Base-by-base conservation (phyloP, 2,888 invertebrate genomes). In the Hydrotaea diabolus region DNA sequence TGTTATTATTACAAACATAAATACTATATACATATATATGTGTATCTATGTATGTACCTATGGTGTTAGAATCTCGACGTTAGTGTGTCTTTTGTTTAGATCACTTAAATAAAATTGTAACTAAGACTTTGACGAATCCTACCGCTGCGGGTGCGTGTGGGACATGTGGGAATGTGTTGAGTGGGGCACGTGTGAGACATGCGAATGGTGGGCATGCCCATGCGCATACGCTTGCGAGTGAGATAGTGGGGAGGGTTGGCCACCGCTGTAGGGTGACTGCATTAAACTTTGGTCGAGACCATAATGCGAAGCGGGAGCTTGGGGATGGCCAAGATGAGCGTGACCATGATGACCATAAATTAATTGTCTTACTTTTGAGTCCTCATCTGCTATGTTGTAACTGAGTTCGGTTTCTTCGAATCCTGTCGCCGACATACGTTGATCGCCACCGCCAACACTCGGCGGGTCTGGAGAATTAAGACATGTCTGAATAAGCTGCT, bases 371-470 rank as follows among this genome's bases (percentile, higher is more conserved):
- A 97, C 97, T 97, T 97, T 97, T 95, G 97, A 96, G 93, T 98
- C 96, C 94, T 97, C 97, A 94, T 97, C 97, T 93, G 96, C 96
- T 93, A 97, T 96, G 94, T 97, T 97, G 95, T 98, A 99, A 90
- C 98, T 98, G 91, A 99, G 95, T 94, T 99, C 99, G 87, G 98
- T 98, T 93, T 99, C 99, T 94, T 99, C 98, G 94, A 98, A 99
- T 89, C 99, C 99, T 80, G 98, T 98, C 86, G 98, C 98, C 84
- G 98, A 98, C 98, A 98, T 99, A 89, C 99, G 95, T 93, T 98
- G 98, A 93, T 98, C 98, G 86, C 96, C 96, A 88, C 95, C 95
- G 7, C 94, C 94, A 26, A 92, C 94, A 88, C 93, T 95, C 83
- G 95, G 96, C 85, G 97, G 98, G 93, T 98, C 98, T 64, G 98